phyloP scores from a whole-genome alignment of 2,113 vertebrate species.

The Marmota flaviventris region DNA sequence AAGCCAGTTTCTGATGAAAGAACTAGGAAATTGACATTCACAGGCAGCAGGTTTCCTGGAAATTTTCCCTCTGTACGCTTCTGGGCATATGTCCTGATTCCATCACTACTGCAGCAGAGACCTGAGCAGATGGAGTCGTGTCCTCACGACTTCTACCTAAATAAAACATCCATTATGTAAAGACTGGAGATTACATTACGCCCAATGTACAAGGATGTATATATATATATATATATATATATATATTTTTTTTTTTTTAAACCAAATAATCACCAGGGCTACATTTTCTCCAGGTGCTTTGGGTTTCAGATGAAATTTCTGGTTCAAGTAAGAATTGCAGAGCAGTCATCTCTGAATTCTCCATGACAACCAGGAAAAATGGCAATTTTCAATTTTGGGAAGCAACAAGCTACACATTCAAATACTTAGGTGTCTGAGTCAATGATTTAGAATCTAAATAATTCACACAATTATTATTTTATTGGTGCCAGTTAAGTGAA shows the following conservation, averaged over 20 bases:
- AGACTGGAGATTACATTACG: background rate
- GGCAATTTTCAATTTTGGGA: background rate
- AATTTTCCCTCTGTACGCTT: background rate
- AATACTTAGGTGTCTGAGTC: background rate
- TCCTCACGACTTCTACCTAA: slow-evolving; percentile 47
- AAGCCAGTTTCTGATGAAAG: background rate
- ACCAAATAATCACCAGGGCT: background rate
- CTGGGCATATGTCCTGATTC: background rate
- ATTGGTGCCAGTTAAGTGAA: background rate
- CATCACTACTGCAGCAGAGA: background rate
- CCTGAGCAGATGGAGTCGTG: slow-evolving; percentile 13
- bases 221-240: background rate
- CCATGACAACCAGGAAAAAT: slow-evolving; percentile 56
- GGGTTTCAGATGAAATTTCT: slow-evolving; percentile 28
- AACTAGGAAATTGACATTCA: background rate
- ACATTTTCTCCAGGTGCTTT: background rate
- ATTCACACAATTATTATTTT: background rate
- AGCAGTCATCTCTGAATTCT: slow-evolving; percentile 47
- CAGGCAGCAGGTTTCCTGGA: slow-evolving; percentile 13
- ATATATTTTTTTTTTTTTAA: background rate
- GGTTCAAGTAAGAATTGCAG: slow-evolving; percentile 16
- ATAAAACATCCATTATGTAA: slow-evolving; percentile 56
- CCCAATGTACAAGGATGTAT: background rate
- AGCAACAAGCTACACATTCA: background rate
- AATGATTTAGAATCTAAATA: background rate